A percentile compares a stretch with the other conserved stretches of the same genome.
Evolutionary conservation across 37 sponge, comb jelly and placozoan species (phyloP).

Genomic region (Hexactinellida sp.): DNA sequence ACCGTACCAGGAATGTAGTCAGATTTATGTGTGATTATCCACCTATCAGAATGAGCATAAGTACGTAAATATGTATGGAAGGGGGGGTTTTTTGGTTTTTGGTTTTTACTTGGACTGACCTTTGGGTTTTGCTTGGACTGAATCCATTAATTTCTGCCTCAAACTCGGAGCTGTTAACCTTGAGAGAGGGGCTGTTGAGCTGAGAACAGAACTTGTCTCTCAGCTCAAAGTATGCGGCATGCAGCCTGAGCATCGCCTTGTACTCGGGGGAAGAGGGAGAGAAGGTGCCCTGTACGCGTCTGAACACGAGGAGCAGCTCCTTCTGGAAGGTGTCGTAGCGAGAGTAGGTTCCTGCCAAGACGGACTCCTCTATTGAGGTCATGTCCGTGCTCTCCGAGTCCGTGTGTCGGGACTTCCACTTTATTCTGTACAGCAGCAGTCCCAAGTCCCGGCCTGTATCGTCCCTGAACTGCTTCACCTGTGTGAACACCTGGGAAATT

Average conservation of each 20-base stretch:
- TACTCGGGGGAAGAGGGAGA: slow-evolving; percentile 11
- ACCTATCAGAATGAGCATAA: not conserved
- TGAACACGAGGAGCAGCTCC: not conserved
- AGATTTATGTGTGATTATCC: not conserved
- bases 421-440: not conserved
- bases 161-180: not conserved
- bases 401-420: not conserved
- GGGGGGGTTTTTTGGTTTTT: too few species aligned
- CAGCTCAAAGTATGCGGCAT: not conserved
- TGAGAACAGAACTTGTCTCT: not conserved
- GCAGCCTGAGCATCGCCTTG: not conserved
- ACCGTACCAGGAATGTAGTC: not conserved
- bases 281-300: not conserved
- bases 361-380: not conserved
- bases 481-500: not conserved
- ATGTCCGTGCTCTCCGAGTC: not conserved
- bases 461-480: not conserved
- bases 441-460: not conserved
- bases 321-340: not conserved
- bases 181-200: not conserved
- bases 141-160: not conserved
- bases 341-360: not conserved
- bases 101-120: too few species aligned
- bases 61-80: too few species aligned
- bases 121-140: slow-evolving; percentile 5